phyloP scores from a whole-genome alignment of 1,140 invertebrate species.

The Plutomurus gul region DNA sequence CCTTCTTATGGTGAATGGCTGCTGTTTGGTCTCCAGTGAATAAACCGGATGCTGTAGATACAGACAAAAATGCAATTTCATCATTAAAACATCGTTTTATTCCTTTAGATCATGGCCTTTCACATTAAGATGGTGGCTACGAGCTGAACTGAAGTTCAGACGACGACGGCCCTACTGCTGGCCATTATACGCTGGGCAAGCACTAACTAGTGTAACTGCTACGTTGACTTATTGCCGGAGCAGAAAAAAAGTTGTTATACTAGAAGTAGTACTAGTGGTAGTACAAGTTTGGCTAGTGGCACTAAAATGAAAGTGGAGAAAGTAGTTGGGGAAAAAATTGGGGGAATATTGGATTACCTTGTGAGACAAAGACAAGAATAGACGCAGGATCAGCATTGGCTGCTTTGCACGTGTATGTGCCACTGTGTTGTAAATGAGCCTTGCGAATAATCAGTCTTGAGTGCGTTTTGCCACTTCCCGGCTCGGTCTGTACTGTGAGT shows the following conservation, averaged over 20 bases:
- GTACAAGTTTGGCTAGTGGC: background rate
- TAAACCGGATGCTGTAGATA: slow-evolving; percentile 45
- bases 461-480: slow-evolving; percentile 50
- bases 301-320: background rate
- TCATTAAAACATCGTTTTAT: background rate
- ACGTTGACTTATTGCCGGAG: too few relatives aligned
- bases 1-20: slow-evolving; percentile 45
- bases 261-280: too few relatives aligned
- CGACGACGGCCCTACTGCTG: too few relatives aligned
- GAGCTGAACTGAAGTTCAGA: too few relatives aligned
- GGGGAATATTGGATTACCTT: slow-evolving; percentile 54
- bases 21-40: slow-evolving; percentile 51
- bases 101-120: background rate
- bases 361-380: slow-evolving; percentile 58
- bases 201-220: too few relatives aligned
- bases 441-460: slow-evolving; percentile 55
- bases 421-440: slow-evolving; percentile 43
- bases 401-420: slow-evolving; percentile 55
- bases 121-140: too few relatives aligned
- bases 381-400: slow-evolving; percentile 57
- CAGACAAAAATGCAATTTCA: slow-evolving; percentile 4
- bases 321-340: background rate
- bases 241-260: too few relatives aligned
- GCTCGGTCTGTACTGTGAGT: slow-evolving; percentile 45
- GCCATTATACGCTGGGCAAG: too few relatives aligned